These are phyloP conservation scores for Amiota minor DNA, from an alignment of 2,888 invertebrate species.

Conservation along the genomic window DNA sequence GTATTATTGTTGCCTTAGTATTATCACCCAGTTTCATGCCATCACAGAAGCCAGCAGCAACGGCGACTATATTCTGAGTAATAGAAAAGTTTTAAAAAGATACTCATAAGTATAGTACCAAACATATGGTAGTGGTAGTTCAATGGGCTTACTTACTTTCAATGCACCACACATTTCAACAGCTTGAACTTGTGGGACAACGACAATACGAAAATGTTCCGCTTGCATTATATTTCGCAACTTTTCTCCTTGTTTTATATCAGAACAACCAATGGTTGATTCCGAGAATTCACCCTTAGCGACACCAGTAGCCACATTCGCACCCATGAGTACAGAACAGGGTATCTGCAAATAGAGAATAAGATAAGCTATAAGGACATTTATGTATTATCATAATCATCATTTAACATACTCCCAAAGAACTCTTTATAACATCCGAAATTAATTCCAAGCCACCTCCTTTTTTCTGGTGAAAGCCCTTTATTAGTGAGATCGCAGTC, in stretches of 20 bases:
- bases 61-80: constrained; percentile 94
- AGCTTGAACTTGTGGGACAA: constrained; percentile 95
- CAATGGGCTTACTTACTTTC: constrained; percentile 78
- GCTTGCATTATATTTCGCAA: constrained; percentile 95
- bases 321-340: constrained; percentile 98
- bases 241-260: constrained; percentile 83
- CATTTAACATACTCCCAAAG: constrained; percentile 76
- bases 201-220: constrained; percentile 94
- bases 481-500: constrained; percentile 94
- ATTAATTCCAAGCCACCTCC: constrained; percentile 96
- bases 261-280: constrained; percentile 95
- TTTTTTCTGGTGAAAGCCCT: constrained; percentile 93
- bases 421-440: constrained; percentile 91
- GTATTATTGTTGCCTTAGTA: constrained; percentile 98
- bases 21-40: constrained; percentile 96
- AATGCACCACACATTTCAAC: constrained; percentile 99
- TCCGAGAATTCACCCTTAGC: constrained; percentile 98
- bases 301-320: constrained; percentile 97
- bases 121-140: too few species aligned
- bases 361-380: neutral
- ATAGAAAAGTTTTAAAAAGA: too few species aligned
- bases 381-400: neutral
- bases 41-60: constrained; percentile 98
- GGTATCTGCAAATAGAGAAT: constrained; percentile 78
- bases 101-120: too few species aligned